These are phyloP conservation scores for Xestia xanthographa DNA, from an alignment of 2,888 invertebrate genomes.

Conservation along the genomic window DNA sequence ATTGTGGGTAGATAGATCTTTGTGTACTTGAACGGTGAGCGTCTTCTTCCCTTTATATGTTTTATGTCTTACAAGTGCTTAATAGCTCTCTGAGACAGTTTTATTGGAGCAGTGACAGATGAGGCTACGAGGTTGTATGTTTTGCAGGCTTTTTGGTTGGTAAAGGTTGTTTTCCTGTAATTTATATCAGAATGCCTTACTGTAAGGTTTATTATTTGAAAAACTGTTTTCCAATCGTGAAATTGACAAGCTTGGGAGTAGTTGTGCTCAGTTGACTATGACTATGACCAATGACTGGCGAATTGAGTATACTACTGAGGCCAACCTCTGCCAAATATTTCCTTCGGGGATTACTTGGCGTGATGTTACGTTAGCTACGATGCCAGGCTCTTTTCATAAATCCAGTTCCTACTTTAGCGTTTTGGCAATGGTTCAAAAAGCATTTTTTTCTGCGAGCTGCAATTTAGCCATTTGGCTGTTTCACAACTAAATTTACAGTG, in stretches of 20 bases:
- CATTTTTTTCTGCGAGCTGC: neutral
- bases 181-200: neutral
- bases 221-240: neutral
- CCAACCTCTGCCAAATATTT: too few species aligned
- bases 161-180: constrained; percentile 9
- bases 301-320: neutral
- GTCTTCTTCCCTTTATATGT: constrained; percentile 34
- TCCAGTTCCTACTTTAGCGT: neutral
- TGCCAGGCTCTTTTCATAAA: neutral
- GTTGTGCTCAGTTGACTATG: neutral
- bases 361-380: neutral
- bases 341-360: neutral
- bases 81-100: constrained; percentile 44
- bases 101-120: constrained; percentile 49
- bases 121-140: constrained; percentile 10
- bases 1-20: constrained; percentile 34
- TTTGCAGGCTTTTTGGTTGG: neutral
- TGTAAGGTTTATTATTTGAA: neutral
- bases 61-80: constrained; percentile 43
- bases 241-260: neutral
- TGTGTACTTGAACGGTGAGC: constrained; percentile 30
- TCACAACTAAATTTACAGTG: neutral
- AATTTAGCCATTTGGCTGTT: neutral
- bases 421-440: constrained; percentile 11
- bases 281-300: neutral